These are phyloP conservation scores for Cherax destructor DNA, from an alignment of 1,140 invertebrate species.

Conservation along the genomic window DNA sequence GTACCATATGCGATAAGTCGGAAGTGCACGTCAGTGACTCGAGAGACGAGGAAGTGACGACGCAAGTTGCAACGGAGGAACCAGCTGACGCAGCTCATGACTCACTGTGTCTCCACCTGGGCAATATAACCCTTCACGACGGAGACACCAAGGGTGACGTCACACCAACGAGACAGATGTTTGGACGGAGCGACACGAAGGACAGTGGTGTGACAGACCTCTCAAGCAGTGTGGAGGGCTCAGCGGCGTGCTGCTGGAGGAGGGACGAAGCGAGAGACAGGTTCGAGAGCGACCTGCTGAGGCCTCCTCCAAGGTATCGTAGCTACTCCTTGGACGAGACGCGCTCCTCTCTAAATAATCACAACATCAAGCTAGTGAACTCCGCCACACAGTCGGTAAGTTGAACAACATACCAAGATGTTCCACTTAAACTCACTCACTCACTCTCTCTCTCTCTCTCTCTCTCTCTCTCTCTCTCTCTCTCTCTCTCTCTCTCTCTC, in stretches of 20 bases:
- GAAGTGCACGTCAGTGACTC: background rate
- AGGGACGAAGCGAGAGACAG: background rate
- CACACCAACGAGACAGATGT: background rate
- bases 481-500: too few relatives aligned
- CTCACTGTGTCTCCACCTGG: background rate
- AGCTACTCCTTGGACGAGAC: conserved; percentile 62
- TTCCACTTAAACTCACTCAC: too few relatives aligned
- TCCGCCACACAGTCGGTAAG: conserved; percentile 36
- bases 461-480: too few relatives aligned
- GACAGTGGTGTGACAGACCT: conserved; percentile 1
- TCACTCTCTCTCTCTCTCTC: too few relatives aligned
- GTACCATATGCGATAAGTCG: background rate
- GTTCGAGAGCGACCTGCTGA: background rate
- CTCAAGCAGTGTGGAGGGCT: background rate
- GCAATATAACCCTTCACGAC: background rate
- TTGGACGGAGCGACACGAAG: background rate
- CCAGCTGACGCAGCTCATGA: background rate
- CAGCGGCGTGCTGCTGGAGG: background rate
- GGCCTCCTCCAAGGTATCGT: conserved; percentile 25
- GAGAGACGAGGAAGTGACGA: background rate
- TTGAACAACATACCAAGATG: background rate
- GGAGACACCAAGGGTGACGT: background rate
- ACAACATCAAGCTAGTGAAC: conserved; percentile 3
- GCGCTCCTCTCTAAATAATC: background rate
- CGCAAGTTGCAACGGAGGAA: background rate